Percentiles rank a stretch among this genome's conserved stretches.
Evolutionary conservation across 2,888 invertebrate genomes (phyloP).

Genomic region (Aproaerema taeniolella): DNA sequence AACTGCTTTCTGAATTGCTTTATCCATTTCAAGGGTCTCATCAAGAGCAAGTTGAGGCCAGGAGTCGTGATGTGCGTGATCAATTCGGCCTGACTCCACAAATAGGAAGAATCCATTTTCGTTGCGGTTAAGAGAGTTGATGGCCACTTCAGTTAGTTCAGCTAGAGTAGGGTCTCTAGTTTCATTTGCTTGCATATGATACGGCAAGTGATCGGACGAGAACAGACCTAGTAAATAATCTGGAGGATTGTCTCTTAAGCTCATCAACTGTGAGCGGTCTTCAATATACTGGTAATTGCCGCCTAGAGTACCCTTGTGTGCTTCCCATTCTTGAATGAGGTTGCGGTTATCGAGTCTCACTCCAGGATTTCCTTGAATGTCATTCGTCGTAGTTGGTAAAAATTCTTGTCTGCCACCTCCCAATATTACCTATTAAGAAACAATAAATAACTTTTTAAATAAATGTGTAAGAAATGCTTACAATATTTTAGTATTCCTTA

Average conservation of each 20-base stretch:
- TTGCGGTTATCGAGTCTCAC: constrained; percentile 77
- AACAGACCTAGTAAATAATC: constrained; percentile 81
- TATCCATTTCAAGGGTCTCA: constrained; percentile 79
- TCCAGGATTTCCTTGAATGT: constrained; percentile 66
- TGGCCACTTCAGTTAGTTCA: constrained; percentile 63
- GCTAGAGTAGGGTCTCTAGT: constrained; percentile 44
- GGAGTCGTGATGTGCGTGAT: constrained; percentile 77
- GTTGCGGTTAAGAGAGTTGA: constrained; percentile 77
- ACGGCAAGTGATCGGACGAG: constrained; percentile 78
- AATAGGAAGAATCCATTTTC: constrained; percentile 82
- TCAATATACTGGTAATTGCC: constrained; percentile 68
- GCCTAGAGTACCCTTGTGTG: constrained; percentile 48
- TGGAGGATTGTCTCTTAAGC: constrained; percentile 57
- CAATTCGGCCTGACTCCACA: constrained; percentile 79
- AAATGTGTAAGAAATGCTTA: background rate
- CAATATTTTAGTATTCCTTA: too few relatives aligned
- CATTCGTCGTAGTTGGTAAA: constrained; percentile 63
- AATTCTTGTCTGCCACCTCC: constrained; percentile 85
- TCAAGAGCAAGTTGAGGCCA: constrained; percentile 73
- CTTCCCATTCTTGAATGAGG: constrained; percentile 81
- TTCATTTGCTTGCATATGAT: constrained; percentile 74
- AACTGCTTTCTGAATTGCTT: constrained; percentile 61
- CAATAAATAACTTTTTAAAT: background rate
- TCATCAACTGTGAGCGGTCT: constrained; percentile 75
- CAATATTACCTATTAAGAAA: constrained; percentile 76